A percentile compares a stretch with the other conserved stretches of the same genome.
phyloP scores from a whole-genome alignment of 2,113 vertebrate species.

The Pygoscelis adeliae region DNA sequence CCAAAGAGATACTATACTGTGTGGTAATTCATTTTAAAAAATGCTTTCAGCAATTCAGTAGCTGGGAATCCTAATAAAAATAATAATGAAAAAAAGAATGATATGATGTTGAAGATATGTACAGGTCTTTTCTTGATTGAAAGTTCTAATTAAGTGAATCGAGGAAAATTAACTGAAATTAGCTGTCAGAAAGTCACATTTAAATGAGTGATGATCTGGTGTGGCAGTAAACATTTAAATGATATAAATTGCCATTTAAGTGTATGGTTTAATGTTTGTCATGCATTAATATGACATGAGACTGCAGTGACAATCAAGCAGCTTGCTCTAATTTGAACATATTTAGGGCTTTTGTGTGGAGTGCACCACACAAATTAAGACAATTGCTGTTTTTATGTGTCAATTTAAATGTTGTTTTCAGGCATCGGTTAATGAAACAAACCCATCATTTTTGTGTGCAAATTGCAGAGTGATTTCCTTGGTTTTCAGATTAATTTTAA shows the following conservation, averaged over 20 bases:
- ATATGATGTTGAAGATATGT: slow-evolving; percentile 69
- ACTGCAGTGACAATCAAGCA: slow-evolving; percentile 98
- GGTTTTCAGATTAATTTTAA: slow-evolving; percentile 61
- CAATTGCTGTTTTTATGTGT: slow-evolving; percentile 95
- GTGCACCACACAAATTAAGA: slow-evolving; percentile 96
- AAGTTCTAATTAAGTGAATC: slow-evolving; percentile 98
- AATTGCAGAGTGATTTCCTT: slow-evolving; percentile 57
- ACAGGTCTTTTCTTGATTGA: slow-evolving; percentile 84
- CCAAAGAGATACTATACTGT: background rate
- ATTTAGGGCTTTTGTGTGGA: slow-evolving; percentile 94
- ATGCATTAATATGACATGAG: slow-evolving; percentile 98
- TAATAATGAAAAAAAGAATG: slow-evolving; percentile 69
- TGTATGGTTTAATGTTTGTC: slow-evolving; percentile 99
- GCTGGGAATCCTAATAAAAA: slow-evolving; percentile 68
- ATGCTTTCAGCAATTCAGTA: slow-evolving; percentile 63
- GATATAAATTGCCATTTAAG: slow-evolving; percentile 99
- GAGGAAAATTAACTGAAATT: slow-evolving; percentile 96
- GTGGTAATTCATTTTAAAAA: slow-evolving; percentile 66
- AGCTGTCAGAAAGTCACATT: slow-evolving; percentile 99
- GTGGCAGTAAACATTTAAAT: slow-evolving; percentile 98
- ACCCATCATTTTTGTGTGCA: slow-evolving; percentile 73
- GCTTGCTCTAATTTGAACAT: slow-evolving; percentile 98
- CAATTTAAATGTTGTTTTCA: slow-evolving; percentile 86
- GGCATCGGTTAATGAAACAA: slow-evolving; percentile 88
- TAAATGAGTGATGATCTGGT: slow-evolving; percentile 94